phyloP scores from a whole-genome alignment of 2,797 vertebrate genomes.

The Acipenser transmontanus region DNA sequence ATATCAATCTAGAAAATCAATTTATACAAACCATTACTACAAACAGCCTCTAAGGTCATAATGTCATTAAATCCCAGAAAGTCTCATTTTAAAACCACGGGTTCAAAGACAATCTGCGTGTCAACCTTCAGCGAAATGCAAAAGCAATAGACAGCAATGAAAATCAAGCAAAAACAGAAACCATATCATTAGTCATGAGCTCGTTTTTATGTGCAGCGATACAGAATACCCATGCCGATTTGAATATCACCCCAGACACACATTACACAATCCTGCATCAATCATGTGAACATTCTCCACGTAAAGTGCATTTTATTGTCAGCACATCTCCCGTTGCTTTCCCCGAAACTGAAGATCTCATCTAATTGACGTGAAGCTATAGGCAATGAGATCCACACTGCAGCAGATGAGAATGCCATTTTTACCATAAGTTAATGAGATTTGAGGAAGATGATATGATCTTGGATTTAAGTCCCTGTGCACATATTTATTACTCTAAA shows the following conservation, averaged over 20 bases:
- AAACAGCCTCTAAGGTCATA: no score
- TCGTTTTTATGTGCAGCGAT: no score
- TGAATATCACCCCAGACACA: constrained; percentile 14
- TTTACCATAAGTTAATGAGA: constrained; percentile 23
- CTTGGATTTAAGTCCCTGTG: no score
- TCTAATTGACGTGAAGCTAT: constrained; percentile 17
- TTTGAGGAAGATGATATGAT: constrained; percentile 7
- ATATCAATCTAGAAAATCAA: no score
- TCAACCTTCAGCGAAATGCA: no score
- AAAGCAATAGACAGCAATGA: no score
- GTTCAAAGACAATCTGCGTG: no score
- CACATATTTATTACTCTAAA: neutral
- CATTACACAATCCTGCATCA: constrained; percentile 13
- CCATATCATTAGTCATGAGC: no score
- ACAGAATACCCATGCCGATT: constrained; percentile 3
- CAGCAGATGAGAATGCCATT: constrained; percentile 19
- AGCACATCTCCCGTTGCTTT: constrained; percentile 13
- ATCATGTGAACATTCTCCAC: constrained; percentile 12
- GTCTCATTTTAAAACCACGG: no score
- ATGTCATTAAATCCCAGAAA: no score
- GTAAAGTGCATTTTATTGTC: neutral
- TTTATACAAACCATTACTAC: no score
- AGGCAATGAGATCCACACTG: constrained; percentile 13
- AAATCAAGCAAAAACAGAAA: no score
- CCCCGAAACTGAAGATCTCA: constrained; percentile 18